Evolutionary conservation across 1,140 invertebrate species (phyloP).

Genomic region (Heliconius nattereri): DNA sequence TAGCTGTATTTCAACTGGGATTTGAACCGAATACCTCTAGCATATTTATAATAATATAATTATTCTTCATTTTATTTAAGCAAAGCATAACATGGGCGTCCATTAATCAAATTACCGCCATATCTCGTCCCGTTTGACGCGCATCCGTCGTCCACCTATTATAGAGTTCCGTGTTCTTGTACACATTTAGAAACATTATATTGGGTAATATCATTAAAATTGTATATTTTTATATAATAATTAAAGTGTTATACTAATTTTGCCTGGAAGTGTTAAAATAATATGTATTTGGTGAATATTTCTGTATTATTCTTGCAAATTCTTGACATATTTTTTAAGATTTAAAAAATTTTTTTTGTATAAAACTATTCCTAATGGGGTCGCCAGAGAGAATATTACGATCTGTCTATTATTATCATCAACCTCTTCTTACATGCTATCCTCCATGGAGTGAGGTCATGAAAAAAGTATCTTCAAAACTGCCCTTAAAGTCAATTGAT

Average conservation of each 20-base stretch:
- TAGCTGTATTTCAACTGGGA: too few species aligned
- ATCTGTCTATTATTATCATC: too few species aligned
- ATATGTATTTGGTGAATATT: too few species aligned
- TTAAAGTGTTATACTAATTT: not conserved
- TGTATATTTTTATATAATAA: not conserved
- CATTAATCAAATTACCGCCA: conserved; percentile 32
- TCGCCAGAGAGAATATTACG: too few species aligned
- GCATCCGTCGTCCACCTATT: conserved; percentile 24
- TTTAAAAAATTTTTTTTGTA: too few species aligned
- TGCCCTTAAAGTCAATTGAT: too few species aligned
- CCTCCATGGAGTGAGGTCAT: too few species aligned
- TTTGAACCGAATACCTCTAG: not conserved
- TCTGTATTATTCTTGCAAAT: too few species aligned
- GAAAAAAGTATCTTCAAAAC: too few species aligned
- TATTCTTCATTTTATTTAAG: not conserved
- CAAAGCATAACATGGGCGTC: not conserved
- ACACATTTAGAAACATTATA: not conserved
- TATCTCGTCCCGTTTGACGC: conserved; percentile 30
- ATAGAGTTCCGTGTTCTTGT: conserved; percentile 10
- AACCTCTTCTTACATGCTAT: too few species aligned
- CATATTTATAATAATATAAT: not conserved
- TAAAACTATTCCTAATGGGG: too few species aligned
- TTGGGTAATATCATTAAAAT: not conserved
- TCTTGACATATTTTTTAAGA: too few species aligned
- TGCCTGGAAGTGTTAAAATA: not conserved